Evolutionary conservation across 2,113 vertebrate genomes (phyloP), one percentile per base, ranked within the genome.

Genomic region (Progne subis): DNA sequence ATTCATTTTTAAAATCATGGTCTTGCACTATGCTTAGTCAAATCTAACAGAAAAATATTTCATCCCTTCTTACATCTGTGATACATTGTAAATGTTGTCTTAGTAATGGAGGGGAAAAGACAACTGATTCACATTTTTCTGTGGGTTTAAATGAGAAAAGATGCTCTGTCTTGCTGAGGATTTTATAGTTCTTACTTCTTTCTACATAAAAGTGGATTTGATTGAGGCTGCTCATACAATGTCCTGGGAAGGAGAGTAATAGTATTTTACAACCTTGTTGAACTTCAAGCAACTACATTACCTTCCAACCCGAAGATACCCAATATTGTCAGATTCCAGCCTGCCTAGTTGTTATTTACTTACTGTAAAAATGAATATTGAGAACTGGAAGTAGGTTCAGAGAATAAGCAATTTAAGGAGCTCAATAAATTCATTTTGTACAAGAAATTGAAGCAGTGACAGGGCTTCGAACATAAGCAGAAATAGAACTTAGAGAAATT

Each of bases 351-450:
- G 71, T 92, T 86, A 65, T 60, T 67, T 88, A 76, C 83, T 92
- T 83, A 47, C 43, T 50, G 11, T 29, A 88, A 86, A 91, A 95
- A 65, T 72, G 26, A 83, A 92, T 92, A 86, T 77, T 83, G 63
- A 82, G 60, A 83, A 95, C 70, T 21, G 9, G 8, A 55, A 83
- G 41, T 26, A 8, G 3, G 23, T 86, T 65, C 8, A 16, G 23
- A 91, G 34, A 89, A 91, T 71, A 89, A 81, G 32, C 24, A 86
- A 89, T 83, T 81, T 84, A 87, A 52, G 69, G 20, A 78, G 5
- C 18, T 84, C 87, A 52, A 52, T 70, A 83, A 47, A 84, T 68
- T 52, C 11, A 56, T 92, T 89, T 75, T 86, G 18, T 83, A 56
- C 71, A 63, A 86, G 52, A 87, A 94, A 89, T 28, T 57, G 46